Evolutionary conservation across 2,113 vertebrate species (phyloP), one percentile per base, ranked within the genome.

Genomic region (Ictidomys tridecemlineatus): DNA sequence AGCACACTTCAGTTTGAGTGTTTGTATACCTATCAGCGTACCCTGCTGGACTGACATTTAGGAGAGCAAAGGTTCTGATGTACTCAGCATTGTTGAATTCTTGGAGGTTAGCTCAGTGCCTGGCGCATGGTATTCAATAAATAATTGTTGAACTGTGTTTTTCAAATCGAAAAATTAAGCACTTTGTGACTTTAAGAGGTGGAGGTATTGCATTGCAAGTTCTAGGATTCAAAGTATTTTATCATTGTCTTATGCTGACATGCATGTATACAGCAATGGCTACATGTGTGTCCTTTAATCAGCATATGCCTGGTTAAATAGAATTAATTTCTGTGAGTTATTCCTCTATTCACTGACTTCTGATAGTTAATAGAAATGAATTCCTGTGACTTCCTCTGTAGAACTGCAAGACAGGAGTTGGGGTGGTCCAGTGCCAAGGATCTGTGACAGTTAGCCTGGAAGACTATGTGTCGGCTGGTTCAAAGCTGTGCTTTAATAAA

Each of bases 401-500:
- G 79, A 94, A 78, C 12, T 20, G 18, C 42, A 85, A 92, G 96
- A 65, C 89, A 67, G 88, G 79, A 90, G 58, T 94, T 90, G 90
- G 93, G 72, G 94, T 45, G 72, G 73, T 95, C 91, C 22, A 24
- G 37, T 97, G 98, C 97, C 98, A 98, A 95, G 93, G 98, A 85
- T 97, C 97, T 73, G 20, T 96, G 95, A 70, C 63, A 85, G 51
- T 93, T 80, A 34, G n/a, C 42, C 69, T 86, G 69, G 86, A 93
- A 80, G 80, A 34, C 78, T 83, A 58, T 32, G 16, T 93, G 8
- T 8, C 80, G 12, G 2, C 85, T 83, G 95, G 85, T 69, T 95
- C 94, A 61, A n/a, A 30, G 73, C 94, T 89, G 91, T 97, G 97
- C 96, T 98, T 95, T 91, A 77, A 95, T 97, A 97, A 97, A 87